Evolutionary conservation across 2,113 vertebrate species (phyloP).

Genomic region (Triplophysa tibetana): DNA sequence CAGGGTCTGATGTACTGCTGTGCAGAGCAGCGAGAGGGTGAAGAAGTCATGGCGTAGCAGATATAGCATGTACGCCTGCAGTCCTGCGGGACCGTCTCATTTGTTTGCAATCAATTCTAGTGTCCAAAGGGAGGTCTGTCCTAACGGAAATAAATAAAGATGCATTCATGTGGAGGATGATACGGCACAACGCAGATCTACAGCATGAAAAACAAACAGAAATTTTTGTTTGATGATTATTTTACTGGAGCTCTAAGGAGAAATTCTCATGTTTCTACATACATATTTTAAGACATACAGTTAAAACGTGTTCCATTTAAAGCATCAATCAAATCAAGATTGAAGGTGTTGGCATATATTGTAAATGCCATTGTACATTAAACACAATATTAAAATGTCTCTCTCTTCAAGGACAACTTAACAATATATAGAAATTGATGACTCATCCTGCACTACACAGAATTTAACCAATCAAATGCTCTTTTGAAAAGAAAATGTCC

Average conservation of each 20-base stretch:
- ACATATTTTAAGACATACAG: too few species aligned
- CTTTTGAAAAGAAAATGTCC: too few species aligned
- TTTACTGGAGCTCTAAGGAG: not conserved
- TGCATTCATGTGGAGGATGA: not conserved
- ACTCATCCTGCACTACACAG: too few species aligned
- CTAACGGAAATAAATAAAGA: conserved; percentile 45
- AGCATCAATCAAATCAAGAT: too few species aligned
- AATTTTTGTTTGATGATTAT: not conserved
- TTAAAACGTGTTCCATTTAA: too few species aligned
- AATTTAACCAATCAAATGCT: too few species aligned
- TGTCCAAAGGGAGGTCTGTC: conserved; percentile 24
- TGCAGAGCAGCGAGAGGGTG: conserved; percentile 5
- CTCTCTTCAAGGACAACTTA: too few species aligned
- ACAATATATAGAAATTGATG: too few species aligned
- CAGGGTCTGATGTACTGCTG: conserved; percentile 43
- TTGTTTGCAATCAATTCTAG: conserved; percentile 45
- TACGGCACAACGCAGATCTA: not conserved
- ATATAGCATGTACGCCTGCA: conserved; percentile 37
- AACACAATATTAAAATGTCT: too few species aligned
- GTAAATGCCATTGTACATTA: too few species aligned
- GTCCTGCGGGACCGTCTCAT: conserved; percentile 48
- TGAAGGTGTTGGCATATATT: too few species aligned
- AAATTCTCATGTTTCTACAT: not conserved
- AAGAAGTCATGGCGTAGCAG: conserved; percentile 42
- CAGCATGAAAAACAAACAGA: not conserved